Percentiles rank a stretch among this genome's conserved stretches.
Evolutionary conservation across 2,888 invertebrate genomes (phyloP).

Genomic region (Leptopterna dolabrata): DNA sequence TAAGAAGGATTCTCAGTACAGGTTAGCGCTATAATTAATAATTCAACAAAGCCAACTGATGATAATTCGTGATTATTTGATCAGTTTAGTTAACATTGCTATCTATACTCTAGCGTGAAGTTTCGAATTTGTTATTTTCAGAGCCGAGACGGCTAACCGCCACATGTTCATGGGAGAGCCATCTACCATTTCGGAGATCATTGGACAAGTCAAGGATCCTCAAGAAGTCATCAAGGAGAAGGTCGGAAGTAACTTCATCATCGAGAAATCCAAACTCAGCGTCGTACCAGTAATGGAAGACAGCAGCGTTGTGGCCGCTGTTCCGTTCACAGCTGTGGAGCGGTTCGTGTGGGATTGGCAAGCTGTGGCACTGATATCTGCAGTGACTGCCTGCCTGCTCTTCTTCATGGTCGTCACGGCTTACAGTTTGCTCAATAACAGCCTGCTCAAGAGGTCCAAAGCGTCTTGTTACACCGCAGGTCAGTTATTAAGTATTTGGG

Average conservation of each 20-base stretch:
- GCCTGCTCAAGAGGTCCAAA: constrained; percentile 83
- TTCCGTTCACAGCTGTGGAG: constrained; percentile 66
- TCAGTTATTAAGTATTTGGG: constrained; percentile 6
- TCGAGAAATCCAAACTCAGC: constrained; percentile 53
- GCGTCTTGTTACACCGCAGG: constrained; percentile 77
- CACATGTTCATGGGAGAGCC: constrained; percentile 59
- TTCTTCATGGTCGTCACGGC: constrained; percentile 83
- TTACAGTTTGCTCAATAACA: constrained; percentile 81
- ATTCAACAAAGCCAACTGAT: background rate
- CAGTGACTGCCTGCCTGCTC: constrained; percentile 80
- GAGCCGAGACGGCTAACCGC: constrained; percentile 52
- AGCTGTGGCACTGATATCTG: constrained; percentile 77
- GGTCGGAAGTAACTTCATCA: constrained; percentile 47
- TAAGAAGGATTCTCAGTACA: constrained; percentile 52
- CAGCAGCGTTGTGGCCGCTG: constrained; percentile 53
- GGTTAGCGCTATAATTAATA: background rate
- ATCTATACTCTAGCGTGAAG: too few relatives aligned
- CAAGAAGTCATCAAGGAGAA: constrained; percentile 50
- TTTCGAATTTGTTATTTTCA: constrained; percentile 21
- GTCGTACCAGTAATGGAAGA: constrained; percentile 53
- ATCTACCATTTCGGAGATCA: constrained; percentile 60
- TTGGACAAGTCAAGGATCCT: constrained; percentile 57
- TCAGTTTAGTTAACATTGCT: too few relatives aligned
- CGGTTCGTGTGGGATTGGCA: constrained; percentile 78
- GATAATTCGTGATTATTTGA: too few relatives aligned